A percentile compares a stretch with the other conserved stretches of the same genome.
Conservation (phyloP, 2,113 vertebrate species). For the Galbula dea region DNA sequence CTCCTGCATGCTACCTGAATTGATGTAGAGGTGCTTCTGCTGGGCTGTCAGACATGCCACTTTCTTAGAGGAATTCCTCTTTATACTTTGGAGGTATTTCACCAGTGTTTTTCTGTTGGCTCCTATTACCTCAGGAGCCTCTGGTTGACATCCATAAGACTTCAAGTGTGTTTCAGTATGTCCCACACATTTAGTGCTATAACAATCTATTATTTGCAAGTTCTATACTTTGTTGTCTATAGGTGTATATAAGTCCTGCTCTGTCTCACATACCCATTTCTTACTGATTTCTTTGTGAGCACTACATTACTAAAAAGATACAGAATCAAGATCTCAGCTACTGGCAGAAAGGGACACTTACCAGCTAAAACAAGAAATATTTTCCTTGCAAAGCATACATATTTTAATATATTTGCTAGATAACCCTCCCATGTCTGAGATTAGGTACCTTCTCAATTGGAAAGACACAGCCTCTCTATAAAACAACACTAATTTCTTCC, state of each 20-base stretch:
- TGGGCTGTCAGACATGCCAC: background rate
- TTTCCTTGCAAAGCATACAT: background rate
- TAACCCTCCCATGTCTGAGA: rapidly evolving
- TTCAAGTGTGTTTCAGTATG: background rate
- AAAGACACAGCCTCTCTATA: background rate
- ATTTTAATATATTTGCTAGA: background rate
- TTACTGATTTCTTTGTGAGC: background rate
- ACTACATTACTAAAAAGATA: background rate
- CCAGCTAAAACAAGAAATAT: background rate
- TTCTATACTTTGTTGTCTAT: background rate
- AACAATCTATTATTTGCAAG: background rate
- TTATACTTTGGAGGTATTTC: background rate
- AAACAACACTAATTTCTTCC: background rate
- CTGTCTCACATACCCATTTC: background rate
- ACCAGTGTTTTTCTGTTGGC: background rate
- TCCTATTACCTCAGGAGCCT: background rate
- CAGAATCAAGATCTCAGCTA: background rate
- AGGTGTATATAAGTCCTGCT: background rate
- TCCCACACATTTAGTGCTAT: background rate
- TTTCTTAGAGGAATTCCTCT: background rate
- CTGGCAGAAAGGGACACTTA: background rate
- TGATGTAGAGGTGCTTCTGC: background rate
- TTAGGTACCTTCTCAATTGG: background rate
- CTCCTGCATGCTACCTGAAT: background rate
- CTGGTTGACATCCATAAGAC: background rate